Percentiles rank a stretch among this genome's conserved stretches.
These are phyloP conservation scores for Eupsittula cactorum DNA, from an alignment of 2,113 vertebrate species.

Conservation along the genomic window DNA sequence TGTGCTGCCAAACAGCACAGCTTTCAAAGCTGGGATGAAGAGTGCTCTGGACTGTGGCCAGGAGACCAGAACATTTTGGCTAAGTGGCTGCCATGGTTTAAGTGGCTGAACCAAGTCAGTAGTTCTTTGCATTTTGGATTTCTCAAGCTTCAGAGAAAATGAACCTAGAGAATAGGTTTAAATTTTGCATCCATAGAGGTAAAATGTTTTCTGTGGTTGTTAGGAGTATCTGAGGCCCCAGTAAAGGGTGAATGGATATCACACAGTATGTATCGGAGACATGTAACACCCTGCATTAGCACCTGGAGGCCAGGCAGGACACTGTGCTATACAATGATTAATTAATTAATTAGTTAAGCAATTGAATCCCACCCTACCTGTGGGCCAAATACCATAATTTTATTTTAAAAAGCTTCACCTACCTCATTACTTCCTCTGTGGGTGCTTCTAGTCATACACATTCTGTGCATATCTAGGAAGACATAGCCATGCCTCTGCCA, in stretches of 20 bases:
- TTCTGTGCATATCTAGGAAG: neutral
- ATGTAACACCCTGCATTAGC: neutral
- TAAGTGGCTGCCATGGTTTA: neutral
- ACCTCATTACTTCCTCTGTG: neutral
- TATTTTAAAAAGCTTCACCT: neutral
- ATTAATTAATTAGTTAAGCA: neutral
- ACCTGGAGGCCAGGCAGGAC: neutral
- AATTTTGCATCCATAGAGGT: neutral
- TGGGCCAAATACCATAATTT: neutral
- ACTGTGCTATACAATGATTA: neutral
- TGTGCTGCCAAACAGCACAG: neutral
- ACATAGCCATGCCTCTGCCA: neutral
- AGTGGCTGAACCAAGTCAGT: neutral
- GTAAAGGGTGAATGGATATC: neutral
- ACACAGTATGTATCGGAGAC: neutral
- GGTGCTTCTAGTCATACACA: neutral
- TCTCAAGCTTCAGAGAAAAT: neutral
- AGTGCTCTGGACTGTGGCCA: neutral
- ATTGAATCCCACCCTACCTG: neutral
- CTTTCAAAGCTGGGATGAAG: neutral
- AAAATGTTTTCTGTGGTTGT: neutral
- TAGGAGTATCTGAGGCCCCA: neutral
- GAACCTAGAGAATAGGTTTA: accelerated
- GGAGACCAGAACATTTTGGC: neutral
- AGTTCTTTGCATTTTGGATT: neutral